Evolutionary conservation across 2,113 vertebrate genomes (phyloP).

Genomic region (Ondatra zibethicus): DNA sequence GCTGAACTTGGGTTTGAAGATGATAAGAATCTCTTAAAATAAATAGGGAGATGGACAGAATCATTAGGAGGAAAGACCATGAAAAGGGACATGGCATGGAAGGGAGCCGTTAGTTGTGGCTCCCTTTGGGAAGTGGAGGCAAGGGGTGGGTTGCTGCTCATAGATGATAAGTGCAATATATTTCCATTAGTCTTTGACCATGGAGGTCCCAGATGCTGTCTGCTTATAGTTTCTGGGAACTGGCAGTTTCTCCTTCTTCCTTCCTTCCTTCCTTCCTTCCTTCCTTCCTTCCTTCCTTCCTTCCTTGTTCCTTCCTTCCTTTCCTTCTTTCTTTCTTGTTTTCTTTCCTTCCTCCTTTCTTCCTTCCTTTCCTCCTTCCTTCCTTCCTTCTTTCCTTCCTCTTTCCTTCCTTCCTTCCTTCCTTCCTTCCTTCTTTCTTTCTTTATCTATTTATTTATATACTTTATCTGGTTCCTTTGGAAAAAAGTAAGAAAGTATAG

Average conservation of each 20-base stretch:
- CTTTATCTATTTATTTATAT: no score
- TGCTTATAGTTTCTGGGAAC: not conserved
- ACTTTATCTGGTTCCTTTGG: not conserved
- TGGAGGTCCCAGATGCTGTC: not conserved
- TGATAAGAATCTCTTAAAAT: not conserved
- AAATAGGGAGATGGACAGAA: not conserved
- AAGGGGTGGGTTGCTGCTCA: not conserved
- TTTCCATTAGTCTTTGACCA: not conserved
- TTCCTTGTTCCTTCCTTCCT: not conserved
- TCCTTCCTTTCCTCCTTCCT: not conserved
- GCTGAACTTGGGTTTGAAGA: constrained; percentile 1
- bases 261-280: not conserved
- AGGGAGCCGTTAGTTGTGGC: accelerated
- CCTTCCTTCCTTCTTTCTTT: not conserved
- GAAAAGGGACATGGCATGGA: not conserved
- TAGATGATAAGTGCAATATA: not conserved
- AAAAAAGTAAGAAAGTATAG: not conserved
- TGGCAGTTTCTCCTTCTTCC: not conserved
- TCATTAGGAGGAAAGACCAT: accelerated
- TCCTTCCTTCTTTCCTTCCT: not conserved
- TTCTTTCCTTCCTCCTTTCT: no score
- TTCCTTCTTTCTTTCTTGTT: no score
- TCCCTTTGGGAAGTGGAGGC: not conserved
- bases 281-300: not conserved
- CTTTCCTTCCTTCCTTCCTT: not conserved